Percentiles rank a stretch among this genome's conserved stretches.
Evolutionary conservation across 2,113 vertebrate genomes (phyloP).

Genomic region (Thymallus thymallus): DNA sequence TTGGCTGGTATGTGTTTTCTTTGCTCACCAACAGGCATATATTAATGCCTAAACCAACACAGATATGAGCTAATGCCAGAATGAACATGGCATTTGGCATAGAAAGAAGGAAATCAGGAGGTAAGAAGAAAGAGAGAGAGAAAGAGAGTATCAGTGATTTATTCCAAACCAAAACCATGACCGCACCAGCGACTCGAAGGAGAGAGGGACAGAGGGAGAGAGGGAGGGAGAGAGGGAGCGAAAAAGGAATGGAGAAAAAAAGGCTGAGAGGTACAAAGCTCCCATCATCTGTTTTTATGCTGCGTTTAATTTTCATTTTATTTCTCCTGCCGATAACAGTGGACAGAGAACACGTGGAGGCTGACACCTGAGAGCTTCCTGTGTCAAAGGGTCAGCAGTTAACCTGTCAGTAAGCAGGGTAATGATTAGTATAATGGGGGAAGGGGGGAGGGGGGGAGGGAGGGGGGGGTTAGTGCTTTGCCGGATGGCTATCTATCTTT

Average conservation of each 20-base stretch:
- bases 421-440: conserved; percentile 82
- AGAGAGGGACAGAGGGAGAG: conserved; percentile 12
- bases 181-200: background rate
- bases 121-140: too few species aligned
- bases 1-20: background rate
- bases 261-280: conserved; percentile 73
- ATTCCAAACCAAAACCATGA: too few species aligned
- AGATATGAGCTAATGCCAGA: too few species aligned
- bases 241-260: conserved; percentile 46
- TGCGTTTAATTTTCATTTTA: conserved; percentile 81
- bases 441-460: too few species aligned
- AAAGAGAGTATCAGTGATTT: too few species aligned
- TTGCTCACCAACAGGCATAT: background rate
- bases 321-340: conserved; percentile 73
- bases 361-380: conserved; percentile 72
- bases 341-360: conserved; percentile 79
- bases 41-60: too few species aligned
- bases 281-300: conserved; percentile 82
- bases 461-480: conserved; percentile 42
- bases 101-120: too few species aligned
- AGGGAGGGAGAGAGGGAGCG: background rate
- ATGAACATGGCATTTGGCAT: too few species aligned
- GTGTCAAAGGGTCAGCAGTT: conserved; percentile 74
- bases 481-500: conserved; percentile 65
- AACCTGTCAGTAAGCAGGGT: conserved; percentile 79